Conservation (phyloP, 2,797 vertebrate species). For the Helostoma temminkii region DNA sequence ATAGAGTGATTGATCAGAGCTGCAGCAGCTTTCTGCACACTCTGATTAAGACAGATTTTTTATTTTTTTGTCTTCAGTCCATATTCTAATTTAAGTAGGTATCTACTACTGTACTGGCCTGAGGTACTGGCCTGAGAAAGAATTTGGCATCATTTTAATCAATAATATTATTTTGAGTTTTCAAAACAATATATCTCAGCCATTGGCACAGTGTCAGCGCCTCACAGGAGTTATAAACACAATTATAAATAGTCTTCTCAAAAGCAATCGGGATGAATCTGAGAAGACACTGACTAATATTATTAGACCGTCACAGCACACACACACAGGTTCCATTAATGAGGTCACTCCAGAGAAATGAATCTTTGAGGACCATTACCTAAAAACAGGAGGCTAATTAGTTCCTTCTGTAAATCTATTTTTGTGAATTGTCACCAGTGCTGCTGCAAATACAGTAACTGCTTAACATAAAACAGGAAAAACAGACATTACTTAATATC, state of each 20-base stretch:
- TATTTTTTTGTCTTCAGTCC: not conserved
- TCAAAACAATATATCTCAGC: constrained; percentile 20
- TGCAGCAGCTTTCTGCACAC: too few species aligned
- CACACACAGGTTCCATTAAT: constrained; percentile 53
- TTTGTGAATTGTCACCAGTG: constrained; percentile 9
- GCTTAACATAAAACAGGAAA: constrained; percentile 19
- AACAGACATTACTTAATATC: constrained; percentile 2
- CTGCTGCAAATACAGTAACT: constrained; percentile 26
- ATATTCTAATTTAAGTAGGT: constrained; percentile 1
- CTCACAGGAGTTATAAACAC: constrained; percentile 32
- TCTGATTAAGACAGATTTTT: too few species aligned
- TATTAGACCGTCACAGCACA: constrained; percentile 39
- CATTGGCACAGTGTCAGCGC: constrained; percentile 5
- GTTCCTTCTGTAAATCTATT: constrained; percentile 38
- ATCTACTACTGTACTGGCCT: constrained; percentile 1
- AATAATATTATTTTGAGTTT: constrained; percentile 7
- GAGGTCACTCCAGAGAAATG: constrained; percentile 47
- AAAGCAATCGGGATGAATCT: constrained; percentile 39
- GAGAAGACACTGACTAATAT: constrained; percentile 48
- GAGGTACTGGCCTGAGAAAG: too few species aligned
- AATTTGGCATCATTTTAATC: constrained; percentile 7
- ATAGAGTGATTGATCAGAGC: too few species aligned
- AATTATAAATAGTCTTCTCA: constrained; percentile 20
- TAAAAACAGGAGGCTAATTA: constrained; percentile 54
- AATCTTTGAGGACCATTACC: constrained; percentile 41